Evolutionary conservation across 2,888 invertebrate genomes (phyloP), one percentile per base, ranked within the genome.

Genomic region (Argyra leucocephala): DNA sequence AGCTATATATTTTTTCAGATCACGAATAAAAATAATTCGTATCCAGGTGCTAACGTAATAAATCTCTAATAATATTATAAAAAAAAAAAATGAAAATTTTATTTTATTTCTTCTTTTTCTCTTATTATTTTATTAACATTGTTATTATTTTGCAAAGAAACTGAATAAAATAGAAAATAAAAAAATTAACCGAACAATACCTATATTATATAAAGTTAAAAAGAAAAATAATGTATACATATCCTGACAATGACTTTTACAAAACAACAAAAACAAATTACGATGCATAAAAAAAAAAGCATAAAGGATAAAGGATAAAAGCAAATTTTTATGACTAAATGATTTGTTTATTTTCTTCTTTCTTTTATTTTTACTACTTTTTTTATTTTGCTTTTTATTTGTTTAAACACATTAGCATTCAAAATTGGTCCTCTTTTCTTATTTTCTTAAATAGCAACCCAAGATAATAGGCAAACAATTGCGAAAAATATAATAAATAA

Each of bases 271-370:
- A 18, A 48, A 48, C 7, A 31, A 31, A 31, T 9, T 6, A 26
- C 26, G 9, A 26, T 12, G 12, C 12, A 37, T 31, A 31, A 48
- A 15, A n/a, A 18, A 48, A 48, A 18, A 48, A 48, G n/a, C 5
- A 48, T 48, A 48, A 48, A 48, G 48, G 48, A 48, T 48, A 48
- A 48, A 48, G 48, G 48, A 48, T 48, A 48, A 48, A 12, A 48
- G 48, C 48, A 48, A 48, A 48, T 48, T 48, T 48, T 48, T 48
- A 48, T 48, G 48, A 48, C 48, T 48, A 48, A 48, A 48, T 48
- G 48, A 48, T 48, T 48, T 48, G 48, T 48, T 48, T 48, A 48
- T 48, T 48, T 12, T 15, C 15, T 18, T 5, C 2, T 48, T 48
- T 48, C 1, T 31, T 31, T 26, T 26, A 9, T 15, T 15, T 37